Percentiles rank a stretch among this genome's conserved stretches.
These are phyloP conservation scores for Cyanoramphus novaezelandiae DNA, from an alignment of 2,113 vertebrate species.

Conservation along the genomic window DNA sequence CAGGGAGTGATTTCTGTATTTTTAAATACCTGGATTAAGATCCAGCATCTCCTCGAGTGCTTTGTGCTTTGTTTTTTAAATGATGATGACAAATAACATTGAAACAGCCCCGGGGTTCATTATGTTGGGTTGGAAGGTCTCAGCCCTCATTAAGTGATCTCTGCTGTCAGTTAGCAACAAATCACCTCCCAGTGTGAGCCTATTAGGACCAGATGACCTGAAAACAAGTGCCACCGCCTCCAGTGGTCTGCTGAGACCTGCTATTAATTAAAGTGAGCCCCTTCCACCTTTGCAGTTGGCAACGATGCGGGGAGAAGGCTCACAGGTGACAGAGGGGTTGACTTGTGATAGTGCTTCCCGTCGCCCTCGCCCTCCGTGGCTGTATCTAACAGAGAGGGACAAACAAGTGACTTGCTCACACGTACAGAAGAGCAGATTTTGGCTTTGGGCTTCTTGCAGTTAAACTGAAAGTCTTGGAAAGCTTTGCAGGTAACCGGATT, in stretches of 20 bases:
- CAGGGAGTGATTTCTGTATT: background rate
- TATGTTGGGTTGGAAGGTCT: constrained; percentile 37
- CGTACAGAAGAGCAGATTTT: background rate
- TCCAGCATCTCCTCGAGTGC: background rate
- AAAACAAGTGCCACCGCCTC: constrained; percentile 76
- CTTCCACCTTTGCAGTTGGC: constrained; percentile 22
- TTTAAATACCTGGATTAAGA: background rate
- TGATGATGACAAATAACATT: background rate
- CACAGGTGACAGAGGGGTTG: background rate
- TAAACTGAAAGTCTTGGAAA: background rate
- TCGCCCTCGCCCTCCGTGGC: background rate
- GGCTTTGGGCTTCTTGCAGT: background rate
- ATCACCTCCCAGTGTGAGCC: constrained; percentile 85
- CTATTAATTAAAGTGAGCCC: constrained; percentile 76
- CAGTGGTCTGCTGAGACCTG: constrained; percentile 71
- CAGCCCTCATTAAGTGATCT: constrained; percentile 73
- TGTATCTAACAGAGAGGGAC: background rate
- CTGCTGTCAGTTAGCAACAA: constrained; percentile 82
- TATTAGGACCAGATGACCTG: constrained; percentile 83
- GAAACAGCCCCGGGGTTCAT: constrained; percentile 1
- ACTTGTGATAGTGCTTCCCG: background rate
- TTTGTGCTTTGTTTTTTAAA: background rate
- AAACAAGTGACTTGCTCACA: background rate
- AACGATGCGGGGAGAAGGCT: background rate
- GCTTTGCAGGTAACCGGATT: background rate